phyloP scores from a whole-genome alignment of 35 echinoderm and acorn worm genomes.

The Patiria miniata region DNA sequence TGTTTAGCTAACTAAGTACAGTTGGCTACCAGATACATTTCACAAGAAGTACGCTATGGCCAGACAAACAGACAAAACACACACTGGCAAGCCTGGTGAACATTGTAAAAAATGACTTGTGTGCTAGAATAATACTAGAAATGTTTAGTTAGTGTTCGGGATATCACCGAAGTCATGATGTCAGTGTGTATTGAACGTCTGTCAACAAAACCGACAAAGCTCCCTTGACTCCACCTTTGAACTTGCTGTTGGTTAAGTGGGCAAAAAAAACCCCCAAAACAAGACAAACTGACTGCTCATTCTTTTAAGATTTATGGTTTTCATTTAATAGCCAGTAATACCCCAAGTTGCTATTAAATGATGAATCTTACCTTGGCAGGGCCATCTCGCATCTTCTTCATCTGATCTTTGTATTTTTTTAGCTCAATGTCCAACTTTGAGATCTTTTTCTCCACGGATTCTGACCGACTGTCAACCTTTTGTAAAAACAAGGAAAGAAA shows the following conservation, averaged over 20 bases:
- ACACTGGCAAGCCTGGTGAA: background rate
- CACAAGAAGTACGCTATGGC: background rate
- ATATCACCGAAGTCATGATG: too few relatives aligned
- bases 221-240: too few relatives aligned
- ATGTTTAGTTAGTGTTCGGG: too few relatives aligned
- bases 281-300: too few relatives aligned
- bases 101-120: background rate
- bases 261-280: too few relatives aligned
- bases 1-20: background rate
- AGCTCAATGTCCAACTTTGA: slow-evolving; percentile 81
- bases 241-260: too few relatives aligned
- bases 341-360: too few relatives aligned
- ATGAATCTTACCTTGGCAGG: slow-evolving; percentile 77
- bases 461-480: slow-evolving; percentile 93
- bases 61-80: background rate
- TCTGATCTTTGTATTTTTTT: slow-evolving; percentile 99
- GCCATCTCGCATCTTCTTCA: slow-evolving; percentile 99
- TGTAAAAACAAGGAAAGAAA: background rate
- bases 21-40: background rate
- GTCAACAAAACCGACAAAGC: too few relatives aligned
- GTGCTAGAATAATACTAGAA: too few relatives aligned
- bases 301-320: too few relatives aligned
- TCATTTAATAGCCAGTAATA: too few relatives aligned
- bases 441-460: slow-evolving; percentile 97
- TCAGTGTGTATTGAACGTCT: too few relatives aligned